phyloP scores from a whole-genome alignment of 2,888 invertebrate genomes.

The Bembecia ichneumoniformis region DNA sequence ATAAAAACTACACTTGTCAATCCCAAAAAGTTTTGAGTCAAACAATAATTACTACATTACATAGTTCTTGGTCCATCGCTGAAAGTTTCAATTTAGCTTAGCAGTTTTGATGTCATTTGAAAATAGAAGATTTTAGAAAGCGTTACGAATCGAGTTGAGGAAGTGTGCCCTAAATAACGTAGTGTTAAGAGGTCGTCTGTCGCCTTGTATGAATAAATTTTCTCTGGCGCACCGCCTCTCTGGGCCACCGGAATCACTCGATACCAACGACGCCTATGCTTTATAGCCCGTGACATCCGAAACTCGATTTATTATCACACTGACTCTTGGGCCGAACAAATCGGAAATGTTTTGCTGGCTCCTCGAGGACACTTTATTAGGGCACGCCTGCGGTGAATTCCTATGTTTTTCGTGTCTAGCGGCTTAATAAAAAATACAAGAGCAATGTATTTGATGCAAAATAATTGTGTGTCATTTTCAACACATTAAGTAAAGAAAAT shows the following conservation, averaged over 20 bases:
- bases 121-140: constrained; percentile 2
- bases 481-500: too few relatives aligned
- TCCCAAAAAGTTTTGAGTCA: too few relatives aligned
- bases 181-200: constrained; percentile 51
- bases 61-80: too few relatives aligned
- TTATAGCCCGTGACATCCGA: constrained; percentile 71
- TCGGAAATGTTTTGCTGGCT: constrained; percentile 24
- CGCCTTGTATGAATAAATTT: constrained; percentile 66
- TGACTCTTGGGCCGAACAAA: constrained; percentile 37
- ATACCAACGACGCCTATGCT: constrained; percentile 67
- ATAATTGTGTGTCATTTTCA: too few relatives aligned
- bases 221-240: constrained; percentile 26
- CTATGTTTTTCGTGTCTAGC: background rate
- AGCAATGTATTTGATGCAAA: too few relatives aligned
- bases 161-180: constrained; percentile 65
- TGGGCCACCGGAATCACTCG: constrained; percentile 55
- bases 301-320: constrained; percentile 64
- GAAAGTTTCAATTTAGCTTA: too few relatives aligned
- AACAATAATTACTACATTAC: too few relatives aligned
- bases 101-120: too few relatives aligned
- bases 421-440: background rate
- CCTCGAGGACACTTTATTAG: constrained; percentile 12
- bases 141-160: constrained; percentile 36
- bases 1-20: too few relatives aligned
- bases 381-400: background rate